Percentiles rank a stretch among this genome's conserved stretches.
Evolutionary conservation across 2,797 vertebrate species (phyloP).

Genomic region (Falco rusticolus): DNA sequence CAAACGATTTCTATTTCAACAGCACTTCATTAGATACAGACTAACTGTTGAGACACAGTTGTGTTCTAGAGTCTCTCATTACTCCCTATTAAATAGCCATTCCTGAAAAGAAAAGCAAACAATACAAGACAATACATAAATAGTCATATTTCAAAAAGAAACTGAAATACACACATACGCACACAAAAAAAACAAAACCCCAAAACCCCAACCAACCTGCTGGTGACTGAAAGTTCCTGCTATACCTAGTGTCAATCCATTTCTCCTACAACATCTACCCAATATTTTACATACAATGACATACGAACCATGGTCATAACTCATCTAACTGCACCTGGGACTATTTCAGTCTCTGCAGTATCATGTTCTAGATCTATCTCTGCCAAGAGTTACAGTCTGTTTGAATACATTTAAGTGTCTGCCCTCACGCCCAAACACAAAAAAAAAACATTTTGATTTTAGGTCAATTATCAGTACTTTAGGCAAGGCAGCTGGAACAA

Average conservation of each 20-base stretch:
- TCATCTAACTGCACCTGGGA: neutral
- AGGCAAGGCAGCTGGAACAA: neutral
- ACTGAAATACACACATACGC: too few relatives aligned
- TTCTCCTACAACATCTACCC: neutral
- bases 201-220: fast-evolving
- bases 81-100: neutral
- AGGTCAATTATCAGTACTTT: neutral
- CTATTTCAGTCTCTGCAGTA: neutral
- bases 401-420: neutral
- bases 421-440: neutral
- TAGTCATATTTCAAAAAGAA: neutral
- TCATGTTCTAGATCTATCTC: neutral
- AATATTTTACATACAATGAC: neutral
- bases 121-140: neutral
- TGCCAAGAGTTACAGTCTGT: neutral
- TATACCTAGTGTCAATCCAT: neutral
- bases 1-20: neutral
- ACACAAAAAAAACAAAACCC: neutral
- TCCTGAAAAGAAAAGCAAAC: neutral
- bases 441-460: neutral
- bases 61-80: neutral
- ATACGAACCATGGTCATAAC: neutral
- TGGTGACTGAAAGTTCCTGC: neutral
- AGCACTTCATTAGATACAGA: neutral
- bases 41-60: neutral